phyloP scores from a whole-genome alignment of 2,888 invertebrate genomes.

The Lutraria lutraria region DNA sequence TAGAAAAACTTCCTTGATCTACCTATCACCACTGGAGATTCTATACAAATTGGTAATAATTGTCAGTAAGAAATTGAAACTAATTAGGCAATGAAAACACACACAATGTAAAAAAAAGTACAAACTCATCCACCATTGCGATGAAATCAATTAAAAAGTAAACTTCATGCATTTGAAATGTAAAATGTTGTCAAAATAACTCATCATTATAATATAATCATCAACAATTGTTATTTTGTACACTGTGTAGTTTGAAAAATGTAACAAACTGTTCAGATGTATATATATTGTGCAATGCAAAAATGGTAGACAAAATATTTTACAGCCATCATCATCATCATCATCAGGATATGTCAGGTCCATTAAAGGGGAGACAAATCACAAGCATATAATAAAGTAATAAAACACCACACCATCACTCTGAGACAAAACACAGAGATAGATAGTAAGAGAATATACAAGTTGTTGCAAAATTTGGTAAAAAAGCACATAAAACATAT shows the following conservation, averaged over 20 bases:
- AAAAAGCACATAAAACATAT: constrained; percentile 20
- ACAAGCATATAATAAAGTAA: constrained; percentile 1
- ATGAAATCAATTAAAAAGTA: background rate
- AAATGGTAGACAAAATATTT: background rate
- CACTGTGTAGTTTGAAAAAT: background rate
- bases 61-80: constrained; percentile 10
- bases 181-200: background rate
- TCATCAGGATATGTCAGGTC: background rate
- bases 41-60: background rate
- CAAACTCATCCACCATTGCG: constrained; percentile 19
- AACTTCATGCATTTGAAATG: constrained; percentile 11
- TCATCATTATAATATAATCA: background rate
- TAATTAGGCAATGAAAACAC: background rate
- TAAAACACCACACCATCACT: constrained; percentile 7
- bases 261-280: background rate
- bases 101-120: background rate
- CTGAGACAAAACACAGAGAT: constrained; percentile 20
- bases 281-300: constrained; percentile 3
- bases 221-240: background rate
- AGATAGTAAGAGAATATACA: background rate
- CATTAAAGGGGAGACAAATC: background rate
- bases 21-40: background rate
- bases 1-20: no score
- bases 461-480: background rate
- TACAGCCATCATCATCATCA: background rate